These are phyloP conservation scores for Tiaroga cobitis DNA, from an alignment of 2,797 vertebrate species.

Conservation along the genomic window DNA sequence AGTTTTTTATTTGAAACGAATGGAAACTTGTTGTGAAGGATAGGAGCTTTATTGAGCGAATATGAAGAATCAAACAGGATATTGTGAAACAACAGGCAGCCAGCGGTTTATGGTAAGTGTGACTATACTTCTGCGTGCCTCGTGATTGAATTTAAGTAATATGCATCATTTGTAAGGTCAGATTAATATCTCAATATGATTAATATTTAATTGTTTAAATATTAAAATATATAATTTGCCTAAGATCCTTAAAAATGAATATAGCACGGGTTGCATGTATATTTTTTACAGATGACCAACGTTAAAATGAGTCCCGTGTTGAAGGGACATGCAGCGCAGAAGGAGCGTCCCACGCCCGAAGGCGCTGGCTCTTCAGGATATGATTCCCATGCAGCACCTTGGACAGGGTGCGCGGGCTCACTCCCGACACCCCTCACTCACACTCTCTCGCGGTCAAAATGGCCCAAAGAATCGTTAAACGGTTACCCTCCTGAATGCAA, in stretches of 20 bases:
- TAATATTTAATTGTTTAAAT: not conserved
- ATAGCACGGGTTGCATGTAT: not conserved
- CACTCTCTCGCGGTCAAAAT: slow-evolving; percentile 78
- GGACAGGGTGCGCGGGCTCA: slow-evolving; percentile 81
- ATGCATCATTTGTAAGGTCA: not conserved
- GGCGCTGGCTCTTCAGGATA: slow-evolving; percentile 82
- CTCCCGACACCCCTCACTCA: slow-evolving; percentile 70
- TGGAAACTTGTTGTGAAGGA: not conserved
- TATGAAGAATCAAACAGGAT: slow-evolving; percentile 34
- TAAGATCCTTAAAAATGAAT: not conserved
- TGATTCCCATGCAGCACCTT: slow-evolving; percentile 83
- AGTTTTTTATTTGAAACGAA: not conserved
- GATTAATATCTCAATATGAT: not conserved
- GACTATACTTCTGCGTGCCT: not conserved
- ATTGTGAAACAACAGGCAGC: slow-evolving; percentile 19
- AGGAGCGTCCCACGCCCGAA: slow-evolving; percentile 86
- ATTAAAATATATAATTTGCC: not conserved
- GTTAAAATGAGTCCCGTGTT: slow-evolving; percentile 77
- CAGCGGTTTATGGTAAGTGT: slow-evolving; percentile 22
- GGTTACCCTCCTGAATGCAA: slow-evolving; percentile 79
- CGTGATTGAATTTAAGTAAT: not conserved
- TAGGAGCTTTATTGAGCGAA: not conserved
- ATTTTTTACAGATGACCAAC: slow-evolving; percentile 70
- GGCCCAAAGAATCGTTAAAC: slow-evolving; percentile 68
- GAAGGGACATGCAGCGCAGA: slow-evolving; percentile 79